Evolutionary conservation across 2,888 invertebrate genomes (phyloP), one percentile per base, ranked within the genome.

Genomic region (Tenthredo scrophulariae): DNA sequence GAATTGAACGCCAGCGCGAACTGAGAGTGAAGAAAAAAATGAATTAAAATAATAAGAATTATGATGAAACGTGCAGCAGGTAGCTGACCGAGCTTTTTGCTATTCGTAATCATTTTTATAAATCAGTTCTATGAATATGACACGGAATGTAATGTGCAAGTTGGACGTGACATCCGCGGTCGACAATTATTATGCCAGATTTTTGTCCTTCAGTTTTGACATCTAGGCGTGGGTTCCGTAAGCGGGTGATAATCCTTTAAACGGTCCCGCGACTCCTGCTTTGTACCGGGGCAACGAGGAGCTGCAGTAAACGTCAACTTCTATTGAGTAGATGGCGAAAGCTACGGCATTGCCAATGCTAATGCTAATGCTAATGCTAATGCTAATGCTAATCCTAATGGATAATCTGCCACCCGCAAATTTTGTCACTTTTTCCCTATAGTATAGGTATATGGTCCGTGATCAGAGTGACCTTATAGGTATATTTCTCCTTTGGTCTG

Each of bases 231-330:
- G 54, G 54, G 50, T 50, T 15, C 46, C 15, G 22, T 74, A 43
- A 74, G 72, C 89, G 80, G 87, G 87, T 89, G 92, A 90, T 92
- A 92, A 93, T 92, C 92, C 91, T 90, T 92, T 92, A 91, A 93
- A 93, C 91, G 91, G 72, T 74, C 43, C 72, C 40, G 72, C 72
- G 43, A 74, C 72, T 74, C 77, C 33, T 77, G 29, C 54, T 15
- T 77, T 54, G 54, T 77, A 29, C 22, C 7, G 7, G 26, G 26
- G 13, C 33, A 18, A 77, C 18, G 33, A 54, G 29, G 10, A 18
- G 54, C 10, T 29, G 18, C 29, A 29, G 77, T 77, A 77, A 77
- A 77, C 77, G 77, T 54, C 80, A 80, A 80, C 50, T 77, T 29
- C 5, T 33, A 10, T 18, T 1, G 46, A 54, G 29, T 77, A 33